Evolutionary conservation across 2,888 invertebrate genomes (phyloP).

Genomic region (Sminthurides aquaticus): DNA sequence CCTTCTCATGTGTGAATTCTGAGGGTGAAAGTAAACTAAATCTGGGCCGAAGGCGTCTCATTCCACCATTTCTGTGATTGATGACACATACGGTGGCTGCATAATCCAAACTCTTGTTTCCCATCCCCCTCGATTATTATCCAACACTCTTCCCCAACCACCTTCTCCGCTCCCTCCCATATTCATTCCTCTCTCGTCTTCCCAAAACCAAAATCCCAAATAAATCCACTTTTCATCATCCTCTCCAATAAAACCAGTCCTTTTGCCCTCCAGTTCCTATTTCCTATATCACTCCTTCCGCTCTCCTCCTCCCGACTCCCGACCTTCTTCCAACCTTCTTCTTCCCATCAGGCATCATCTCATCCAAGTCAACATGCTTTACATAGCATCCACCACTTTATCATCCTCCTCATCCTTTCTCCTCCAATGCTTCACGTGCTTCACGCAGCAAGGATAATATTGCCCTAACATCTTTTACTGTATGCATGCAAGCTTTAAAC

Average conservation of each 20-base stretch:
- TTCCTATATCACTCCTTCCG: too few relatives aligned
- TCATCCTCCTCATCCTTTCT: neutral
- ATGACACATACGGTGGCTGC: slow-evolving; percentile 43
- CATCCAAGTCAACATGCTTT: neutral
- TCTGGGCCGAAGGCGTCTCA: slow-evolving; percentile 35
- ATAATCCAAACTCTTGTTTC: slow-evolving; percentile 43
- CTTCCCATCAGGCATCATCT: neutral
- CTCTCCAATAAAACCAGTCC: slow-evolving; percentile 11
- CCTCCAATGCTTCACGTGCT: neutral
- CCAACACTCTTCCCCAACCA: neutral
- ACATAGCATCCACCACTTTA: neutral
- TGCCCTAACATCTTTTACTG: neutral
- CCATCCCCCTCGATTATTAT: slow-evolving; percentile 40
- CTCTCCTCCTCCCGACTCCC: neutral
- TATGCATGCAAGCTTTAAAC: neutral
- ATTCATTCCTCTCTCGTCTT: slow-evolving; percentile 17
- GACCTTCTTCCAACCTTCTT: neutral
- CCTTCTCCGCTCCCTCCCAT: slow-evolving; percentile 6
- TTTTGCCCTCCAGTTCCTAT: slow-evolving; percentile 1
- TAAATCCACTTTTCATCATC: slow-evolving; percentile 24
- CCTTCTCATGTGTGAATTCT: slow-evolving; percentile 36
- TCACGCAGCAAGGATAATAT: too few relatives aligned
- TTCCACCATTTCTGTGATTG: slow-evolving; percentile 43
- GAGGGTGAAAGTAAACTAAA: slow-evolving; percentile 30
- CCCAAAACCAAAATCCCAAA: slow-evolving; percentile 15